Evolutionary conservation across 2,888 invertebrate genomes (phyloP).

Genomic region (Philonicus albiceps): DNA sequence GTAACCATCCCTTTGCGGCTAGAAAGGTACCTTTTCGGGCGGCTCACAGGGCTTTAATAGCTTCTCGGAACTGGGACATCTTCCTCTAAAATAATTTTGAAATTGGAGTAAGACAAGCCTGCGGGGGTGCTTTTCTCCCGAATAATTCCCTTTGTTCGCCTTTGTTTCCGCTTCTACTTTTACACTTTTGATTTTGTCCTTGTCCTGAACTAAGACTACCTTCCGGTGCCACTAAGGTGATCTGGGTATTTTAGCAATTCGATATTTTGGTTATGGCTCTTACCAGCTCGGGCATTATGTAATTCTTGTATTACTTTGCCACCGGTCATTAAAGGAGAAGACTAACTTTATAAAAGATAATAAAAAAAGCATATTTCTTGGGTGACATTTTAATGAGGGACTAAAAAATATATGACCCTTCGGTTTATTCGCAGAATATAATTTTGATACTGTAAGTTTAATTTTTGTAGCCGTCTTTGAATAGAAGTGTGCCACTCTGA

Average conservation of each 20-base stretch:
- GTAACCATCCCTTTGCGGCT: background rate
- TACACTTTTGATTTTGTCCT: background rate
- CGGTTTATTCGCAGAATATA: background rate
- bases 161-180: background rate
- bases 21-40: background rate
- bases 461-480: too few relatives aligned
- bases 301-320: background rate
- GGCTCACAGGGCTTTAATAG: background rate
- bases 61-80: background rate
- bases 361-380: background rate
- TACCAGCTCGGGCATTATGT: background rate
- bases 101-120: slow-evolving; percentile 10
- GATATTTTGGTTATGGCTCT: background rate
- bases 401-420: background rate
- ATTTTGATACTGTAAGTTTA: too few relatives aligned
- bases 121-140: background rate
- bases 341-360: background rate
- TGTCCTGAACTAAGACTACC: background rate
- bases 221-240: background rate
- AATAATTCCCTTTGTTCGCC: background rate
- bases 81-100: slow-evolving; percentile 1
- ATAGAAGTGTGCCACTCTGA: too few relatives aligned
- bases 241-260: background rate
- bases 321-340: background rate
- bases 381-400: background rate